Base-by-base conservation (phyloP, 2,113 vertebrate genomes). In the Proteles cristata region DNA sequence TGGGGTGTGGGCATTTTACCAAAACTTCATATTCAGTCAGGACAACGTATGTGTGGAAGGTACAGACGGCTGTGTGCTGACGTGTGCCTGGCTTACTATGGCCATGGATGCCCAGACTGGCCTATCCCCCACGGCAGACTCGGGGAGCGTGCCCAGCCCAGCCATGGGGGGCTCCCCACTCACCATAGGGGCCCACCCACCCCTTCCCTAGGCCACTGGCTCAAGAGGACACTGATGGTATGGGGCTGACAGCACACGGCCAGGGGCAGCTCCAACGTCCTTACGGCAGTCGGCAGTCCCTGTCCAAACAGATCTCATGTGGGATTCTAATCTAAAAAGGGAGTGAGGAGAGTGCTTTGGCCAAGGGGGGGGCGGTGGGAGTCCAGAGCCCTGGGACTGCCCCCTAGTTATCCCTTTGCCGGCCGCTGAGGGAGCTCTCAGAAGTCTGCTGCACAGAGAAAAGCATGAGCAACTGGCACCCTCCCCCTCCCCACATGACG, bases 71-170 rank as follows among this genome's bases (percentile, higher is more conserved):
- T 71, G 26, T 1, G 15, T 19, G 11, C 11, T 9, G 50, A 31
- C 61, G 25, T 7, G 5, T 31, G 50, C 31, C 39, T 1, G 11
- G 50, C 35, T 28, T 33, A 14, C 53, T 33, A 31, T 3, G 43
- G n/a, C 48, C 31, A 8, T 12, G 79, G 35, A 61, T 1, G 10
- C 1, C 2, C 14, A 6, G 1, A 8, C 9, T 4, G 4, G 31
- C 43, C 43, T 3, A 15, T 26, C 12, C 7, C 31, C 15, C 58
- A 31, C 43, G 23, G 58, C n/a, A 19, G 45, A 50, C 71, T 15
- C 50, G 19, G 58, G 73, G 31, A 21, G 28, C 28, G 11, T 0
- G 5, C 48, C 43, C 55, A 79, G 82, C 33, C 39, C 1, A 11
- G 39, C 7, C n/a, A 9, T n/a, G 43, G 11, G 17, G 17, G 58